phyloP scores from a whole-genome alignment of 2,113 vertebrate species.

The Larimichthys polyactis region DNA sequence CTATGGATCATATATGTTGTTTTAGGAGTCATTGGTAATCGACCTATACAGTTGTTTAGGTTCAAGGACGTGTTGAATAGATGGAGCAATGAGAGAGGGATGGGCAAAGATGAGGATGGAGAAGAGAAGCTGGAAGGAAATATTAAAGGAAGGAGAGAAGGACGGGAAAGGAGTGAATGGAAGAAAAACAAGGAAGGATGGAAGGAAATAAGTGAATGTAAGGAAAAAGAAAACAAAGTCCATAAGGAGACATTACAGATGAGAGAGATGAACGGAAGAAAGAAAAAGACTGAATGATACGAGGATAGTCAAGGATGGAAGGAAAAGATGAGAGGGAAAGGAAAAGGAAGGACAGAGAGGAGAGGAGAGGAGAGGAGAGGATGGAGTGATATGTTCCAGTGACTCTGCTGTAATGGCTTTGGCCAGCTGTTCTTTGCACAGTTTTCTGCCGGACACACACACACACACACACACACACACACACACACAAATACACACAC shows the following conservation, averaged over 20 bases:
- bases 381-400: constrained; percentile 40
- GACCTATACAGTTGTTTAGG: too few species aligned
- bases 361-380: not conserved
- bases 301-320: not conserved
- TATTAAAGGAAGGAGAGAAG: not conserved
- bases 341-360: not conserved
- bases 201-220: not conserved
- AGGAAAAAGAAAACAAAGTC: not conserved
- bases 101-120: not conserved
- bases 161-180: not conserved
- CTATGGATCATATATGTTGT: too few species aligned
- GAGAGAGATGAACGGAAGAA: too few species aligned
- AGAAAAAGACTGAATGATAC: not conserved
- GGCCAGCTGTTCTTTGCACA: constrained; percentile 86
- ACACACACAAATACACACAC: constrained; percentile 27
- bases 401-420: constrained; percentile 62
- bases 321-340: not conserved
- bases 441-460: constrained; percentile 20
- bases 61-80: too few species aligned
- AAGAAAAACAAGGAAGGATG: not conserved
- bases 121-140: not conserved
- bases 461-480: constrained; percentile 11
- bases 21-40: too few species aligned
- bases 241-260: not conserved
- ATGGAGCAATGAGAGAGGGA: constrained; percentile 1